These are phyloP conservation scores for Sinotaia quadrata DNA, from an alignment of 2,888 invertebrate species.

Conservation along the genomic window DNA sequence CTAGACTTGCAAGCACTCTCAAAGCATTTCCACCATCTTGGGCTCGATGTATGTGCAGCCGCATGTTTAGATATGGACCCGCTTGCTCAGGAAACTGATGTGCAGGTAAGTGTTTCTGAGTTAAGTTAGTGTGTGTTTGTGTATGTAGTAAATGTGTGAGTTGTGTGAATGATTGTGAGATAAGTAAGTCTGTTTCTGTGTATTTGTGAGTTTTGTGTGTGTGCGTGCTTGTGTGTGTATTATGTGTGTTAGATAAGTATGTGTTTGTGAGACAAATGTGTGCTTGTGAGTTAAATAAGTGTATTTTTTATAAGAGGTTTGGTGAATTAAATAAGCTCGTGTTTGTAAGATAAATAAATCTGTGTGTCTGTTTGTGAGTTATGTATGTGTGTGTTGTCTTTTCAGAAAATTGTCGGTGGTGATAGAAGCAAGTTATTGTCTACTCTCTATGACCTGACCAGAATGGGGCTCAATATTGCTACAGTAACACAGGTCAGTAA, in stretches of 20 bases:
- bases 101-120: constrained; percentile 20
- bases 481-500: constrained; percentile 10
- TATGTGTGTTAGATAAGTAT: constrained; percentile 18
- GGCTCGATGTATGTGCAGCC: constrained; percentile 52
- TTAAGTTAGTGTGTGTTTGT: background rate
- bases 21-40: constrained; percentile 46
- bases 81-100: background rate
- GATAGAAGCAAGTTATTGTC: background rate
- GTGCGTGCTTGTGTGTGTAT: too few species aligned
- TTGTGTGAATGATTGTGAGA: background rate
- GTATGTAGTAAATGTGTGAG: background rate
- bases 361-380: constrained; percentile 15
- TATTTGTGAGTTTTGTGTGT: background rate
- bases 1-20: constrained; percentile 46
- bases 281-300: background rate
- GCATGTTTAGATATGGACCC: constrained; percentile 47
- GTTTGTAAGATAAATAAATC: background rate
- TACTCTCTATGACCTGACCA: constrained; percentile 1
- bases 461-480: constrained; percentile 7
- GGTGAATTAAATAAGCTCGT: background rate
- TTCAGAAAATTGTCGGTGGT: constrained; percentile 9
- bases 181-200: background rate
- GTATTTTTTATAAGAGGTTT: background rate
- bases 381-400: background rate
- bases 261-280: background rate